Percentiles rank a stretch among this genome's conserved stretches.
Conservation (phyloP, 2,797 vertebrate species). For the Prionace glauca region DNA sequence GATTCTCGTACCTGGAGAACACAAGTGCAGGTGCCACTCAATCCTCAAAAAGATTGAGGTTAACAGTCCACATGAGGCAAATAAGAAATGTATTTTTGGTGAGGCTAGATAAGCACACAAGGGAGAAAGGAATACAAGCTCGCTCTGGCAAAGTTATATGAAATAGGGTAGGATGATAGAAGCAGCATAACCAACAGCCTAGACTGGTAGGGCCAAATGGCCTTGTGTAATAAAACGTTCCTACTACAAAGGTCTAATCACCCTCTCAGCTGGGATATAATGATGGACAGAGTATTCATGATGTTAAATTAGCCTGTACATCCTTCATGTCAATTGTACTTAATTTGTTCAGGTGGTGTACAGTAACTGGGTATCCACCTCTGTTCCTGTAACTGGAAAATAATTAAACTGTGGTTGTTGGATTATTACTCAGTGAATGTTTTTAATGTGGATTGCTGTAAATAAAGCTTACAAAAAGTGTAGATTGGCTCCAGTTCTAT, state of each 20-base stretch:
- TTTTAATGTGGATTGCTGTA: too few relatives aligned
- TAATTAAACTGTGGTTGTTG: too few relatives aligned
- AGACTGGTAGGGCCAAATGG: background rate
- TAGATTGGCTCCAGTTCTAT: too few relatives aligned
- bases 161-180: background rate
- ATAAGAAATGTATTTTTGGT: background rate
- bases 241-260: background rate
- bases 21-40: background rate
- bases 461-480: too few relatives aligned
- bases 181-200: too few relatives aligned
- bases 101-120: background rate
- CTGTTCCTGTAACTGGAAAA: too few relatives aligned
- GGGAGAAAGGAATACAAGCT: background rate
- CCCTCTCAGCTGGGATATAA: background rate
- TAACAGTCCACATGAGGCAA: too few relatives aligned
- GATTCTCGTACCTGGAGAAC: background rate
- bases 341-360: too few relatives aligned
- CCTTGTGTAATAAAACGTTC: background rate
- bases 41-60: background rate
- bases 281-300: background rate
- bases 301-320: background rate
- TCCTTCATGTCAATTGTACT: too few relatives aligned
- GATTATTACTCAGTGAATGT: too few relatives aligned
- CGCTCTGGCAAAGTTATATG: background rate
- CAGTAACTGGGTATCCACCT: too few relatives aligned